These are phyloP conservation scores for Neopelma chrysocephalum DNA, from an alignment of 2,797 vertebrate species.

Conservation along the genomic window DNA sequence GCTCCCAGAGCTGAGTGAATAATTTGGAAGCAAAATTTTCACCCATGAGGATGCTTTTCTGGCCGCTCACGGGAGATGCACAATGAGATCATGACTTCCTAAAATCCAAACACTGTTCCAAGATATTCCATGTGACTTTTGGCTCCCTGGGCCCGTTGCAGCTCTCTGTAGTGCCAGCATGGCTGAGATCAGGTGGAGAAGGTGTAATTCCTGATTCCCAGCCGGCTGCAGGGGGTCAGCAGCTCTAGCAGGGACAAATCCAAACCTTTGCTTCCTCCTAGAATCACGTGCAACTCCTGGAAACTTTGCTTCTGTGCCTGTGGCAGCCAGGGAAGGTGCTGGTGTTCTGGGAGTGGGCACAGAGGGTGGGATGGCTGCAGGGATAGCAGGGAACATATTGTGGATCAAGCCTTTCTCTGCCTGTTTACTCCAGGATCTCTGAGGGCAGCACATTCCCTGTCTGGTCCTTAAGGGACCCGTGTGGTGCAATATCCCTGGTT, in stretches of 20 bases:
- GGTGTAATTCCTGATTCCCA: not conserved
- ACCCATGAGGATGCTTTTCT: not conserved
- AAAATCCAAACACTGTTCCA: not conserved
- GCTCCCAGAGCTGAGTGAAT: not conserved
- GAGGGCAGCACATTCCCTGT: not conserved
- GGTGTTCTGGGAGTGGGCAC: not conserved
- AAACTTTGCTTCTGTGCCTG: not conserved
- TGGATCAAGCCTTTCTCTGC: not conserved
- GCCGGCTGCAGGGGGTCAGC: not conserved
- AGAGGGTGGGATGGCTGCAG: not conserved
- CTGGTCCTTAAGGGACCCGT: not conserved
- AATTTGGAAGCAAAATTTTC: not conserved
- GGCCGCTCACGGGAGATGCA: not conserved
- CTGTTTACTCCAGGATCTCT: not conserved
- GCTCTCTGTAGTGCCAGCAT: not conserved
- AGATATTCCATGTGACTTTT: not conserved
- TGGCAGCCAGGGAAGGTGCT: not conserved
- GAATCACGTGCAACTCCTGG: not conserved
- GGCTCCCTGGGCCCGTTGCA: not conserved
- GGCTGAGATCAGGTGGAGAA: not conserved
- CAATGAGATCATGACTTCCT: conserved; percentile 28
- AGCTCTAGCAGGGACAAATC: not conserved
- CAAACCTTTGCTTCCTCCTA: not conserved
- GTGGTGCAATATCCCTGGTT: not conserved
- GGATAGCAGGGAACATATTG: not conserved